These are phyloP conservation scores for Dione juno DNA, from an alignment of 2,888 invertebrate species.

Conservation along the genomic window DNA sequence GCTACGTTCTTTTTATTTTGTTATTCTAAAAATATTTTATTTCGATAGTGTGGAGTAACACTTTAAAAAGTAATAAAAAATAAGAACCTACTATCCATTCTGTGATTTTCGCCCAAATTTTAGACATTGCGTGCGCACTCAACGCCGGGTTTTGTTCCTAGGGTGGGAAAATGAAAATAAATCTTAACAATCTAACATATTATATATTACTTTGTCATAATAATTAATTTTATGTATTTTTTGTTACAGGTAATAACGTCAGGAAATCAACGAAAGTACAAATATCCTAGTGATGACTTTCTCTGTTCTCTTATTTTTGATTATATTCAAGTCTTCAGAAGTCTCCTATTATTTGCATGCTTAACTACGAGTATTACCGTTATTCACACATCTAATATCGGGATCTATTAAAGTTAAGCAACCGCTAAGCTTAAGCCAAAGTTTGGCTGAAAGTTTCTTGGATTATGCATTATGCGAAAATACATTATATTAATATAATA, in stretches of 20 bases:
- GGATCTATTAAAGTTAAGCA: conserved; percentile 16
- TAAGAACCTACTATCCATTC: no score
- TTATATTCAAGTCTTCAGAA: neutral
- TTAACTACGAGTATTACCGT: neutral
- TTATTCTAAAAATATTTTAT: no score
- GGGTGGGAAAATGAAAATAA: no score
- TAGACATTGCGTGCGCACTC: no score
- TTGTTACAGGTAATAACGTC: conserved; percentile 29
- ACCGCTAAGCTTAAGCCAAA: conserved; percentile 12
- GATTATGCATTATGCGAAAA: conserved; percentile 22
- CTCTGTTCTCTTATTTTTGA: neutral
- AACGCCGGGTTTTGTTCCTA: no score
- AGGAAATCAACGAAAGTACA: neutral
- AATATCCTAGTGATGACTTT: neutral
- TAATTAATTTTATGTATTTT: no score
- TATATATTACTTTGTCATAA: no score
- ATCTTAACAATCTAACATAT: no score
- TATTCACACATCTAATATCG: conserved; percentile 10
- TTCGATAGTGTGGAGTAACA: no score
- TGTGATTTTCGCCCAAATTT: no score
- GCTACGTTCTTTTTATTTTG: no score
- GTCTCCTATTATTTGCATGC: neutral
- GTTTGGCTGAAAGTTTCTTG: conserved; percentile 14
- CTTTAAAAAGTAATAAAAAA: no score
- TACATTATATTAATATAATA: conserved; percentile 14